These are phyloP conservation scores for Balanococcus diminutus DNA, from an alignment of 2,888 invertebrate genomes.

Conservation along the genomic window DNA sequence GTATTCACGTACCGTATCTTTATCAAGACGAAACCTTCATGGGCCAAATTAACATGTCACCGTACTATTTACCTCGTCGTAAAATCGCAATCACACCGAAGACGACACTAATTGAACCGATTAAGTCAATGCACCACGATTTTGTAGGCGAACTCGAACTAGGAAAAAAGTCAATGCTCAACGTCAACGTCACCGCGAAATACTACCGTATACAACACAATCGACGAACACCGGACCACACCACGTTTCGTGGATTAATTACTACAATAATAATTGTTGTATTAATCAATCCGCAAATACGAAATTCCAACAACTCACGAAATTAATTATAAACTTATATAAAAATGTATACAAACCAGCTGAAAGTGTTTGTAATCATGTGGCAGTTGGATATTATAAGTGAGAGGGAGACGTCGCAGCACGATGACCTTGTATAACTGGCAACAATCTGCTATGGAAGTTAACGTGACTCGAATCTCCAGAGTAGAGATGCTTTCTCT, in stretches of 20 bases:
- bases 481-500: conserved; percentile 30
- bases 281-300: conserved; percentile 8
- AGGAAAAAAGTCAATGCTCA: background rate
- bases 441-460: conserved; percentile 13
- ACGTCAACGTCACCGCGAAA: background rate
- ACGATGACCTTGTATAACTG: conserved; percentile 29
- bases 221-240: background rate
- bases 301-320: background rate
- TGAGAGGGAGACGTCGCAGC: conserved; percentile 5
- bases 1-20: background rate
- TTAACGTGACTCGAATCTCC: conserved; percentile 16
- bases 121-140: background rate
- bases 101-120: background rate
- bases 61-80: background rate
- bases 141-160: background rate
- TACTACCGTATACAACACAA: background rate
- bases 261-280: background rate
- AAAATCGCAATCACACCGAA: background rate
- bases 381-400: background rate
- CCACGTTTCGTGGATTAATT: background rate
- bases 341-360: conserved; percentile 27
- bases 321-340: background rate
- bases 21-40: background rate
- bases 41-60: background rate
- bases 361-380: conserved; percentile 33